Evolutionary conservation across 1,140 invertebrate species (phyloP), one percentile per base, ranked within the genome.

Genomic region (Oryctes rhinoceros): DNA sequence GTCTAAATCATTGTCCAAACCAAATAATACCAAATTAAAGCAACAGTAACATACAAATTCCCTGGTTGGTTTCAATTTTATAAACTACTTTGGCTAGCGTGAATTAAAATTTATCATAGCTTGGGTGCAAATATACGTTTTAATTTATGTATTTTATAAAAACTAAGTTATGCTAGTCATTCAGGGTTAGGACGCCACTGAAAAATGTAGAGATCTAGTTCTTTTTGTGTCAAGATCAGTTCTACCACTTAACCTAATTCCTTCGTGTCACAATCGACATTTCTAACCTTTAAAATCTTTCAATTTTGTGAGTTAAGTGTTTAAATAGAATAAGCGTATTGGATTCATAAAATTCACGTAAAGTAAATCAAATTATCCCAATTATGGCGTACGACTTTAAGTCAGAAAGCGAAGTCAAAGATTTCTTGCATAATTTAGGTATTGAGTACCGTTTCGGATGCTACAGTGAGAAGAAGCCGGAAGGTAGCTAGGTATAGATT

Each of bases 371-470:
- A 53, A 53, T 53, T n/a, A 15, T 30, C 2, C 24, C 49, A 15
- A 53, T 20, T 9, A 67, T 67, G 65, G 20, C 65, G 65, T 67
- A 67, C 18, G 65, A 67, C 24, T 67, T 67, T 24, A 67, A 67
- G 35, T 67, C 65, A 11, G 30, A 67, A 35, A 95, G 96, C 53
- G 95, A 98, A 79, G 94, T 96, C 0, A 94, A 97, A 86, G 91
- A 96, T 82, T 98, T 94, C 87, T 86, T 98, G 37, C 92, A 97
- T 81, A 97, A 97, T 86, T 88, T 98, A 79, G 94, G 94, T n/a
- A 94, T 94, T 13, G 97, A 98, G 87, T 98, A 98, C 86, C 91
- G 94, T 84, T 98, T 96, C 87, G 95, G 96, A 96, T 98, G 97
- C 88, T 95, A 93, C 81, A 91, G 91, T 67, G 95, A 96, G 86